Evolutionary conservation across 1,140 invertebrate species (phyloP).

Genomic region (Gonioctena quinquepunctata): DNA sequence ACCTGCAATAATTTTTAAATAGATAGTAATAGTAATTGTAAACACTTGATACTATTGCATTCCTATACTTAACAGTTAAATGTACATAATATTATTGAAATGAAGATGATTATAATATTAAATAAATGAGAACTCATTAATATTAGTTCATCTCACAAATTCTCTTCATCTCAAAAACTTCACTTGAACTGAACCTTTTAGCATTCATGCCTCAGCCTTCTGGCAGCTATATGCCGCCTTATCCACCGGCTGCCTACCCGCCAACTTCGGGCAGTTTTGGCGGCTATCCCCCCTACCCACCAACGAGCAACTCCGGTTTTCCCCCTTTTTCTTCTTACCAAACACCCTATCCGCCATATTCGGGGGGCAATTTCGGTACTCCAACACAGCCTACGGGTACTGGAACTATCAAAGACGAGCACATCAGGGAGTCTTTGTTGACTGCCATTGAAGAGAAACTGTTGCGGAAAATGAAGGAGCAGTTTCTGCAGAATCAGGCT

Average conservation of each 20-base stretch:
- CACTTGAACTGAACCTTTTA: too few relatives aligned
- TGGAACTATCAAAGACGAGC: constrained; percentile 92
- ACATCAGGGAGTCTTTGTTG: constrained; percentile 89
- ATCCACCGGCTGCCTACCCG: constrained; percentile 40
- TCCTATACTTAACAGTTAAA: too few relatives aligned
- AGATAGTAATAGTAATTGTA: too few relatives aligned
- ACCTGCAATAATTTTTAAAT: too few relatives aligned
- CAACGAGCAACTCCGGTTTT: constrained; percentile 29
- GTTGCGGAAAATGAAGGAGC: constrained; percentile 82
- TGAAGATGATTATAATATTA: too few relatives aligned
- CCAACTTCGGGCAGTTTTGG: constrained; percentile 36
- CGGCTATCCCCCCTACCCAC: constrained; percentile 34
- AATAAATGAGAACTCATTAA: too few relatives aligned
- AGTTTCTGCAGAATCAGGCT: constrained; percentile 85
- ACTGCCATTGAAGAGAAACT: constrained; percentile 96
- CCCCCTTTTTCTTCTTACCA: constrained; percentile 44
- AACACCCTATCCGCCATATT: constrained; percentile 35
- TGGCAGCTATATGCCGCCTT: constrained; percentile 52
- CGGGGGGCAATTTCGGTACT: constrained; percentile 38
- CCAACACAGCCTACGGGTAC: constrained; percentile 53
- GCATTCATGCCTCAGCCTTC: constrained; percentile 68
- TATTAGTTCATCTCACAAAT: too few relatives aligned
- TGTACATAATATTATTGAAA: too few relatives aligned
- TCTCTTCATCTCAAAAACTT: too few relatives aligned
- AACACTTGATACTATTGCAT: too few relatives aligned